A percentile compares a stretch with the other conserved stretches of the same genome.
Evolutionary conservation across 2,113 vertebrate genomes (phyloP).

Genomic region (Oenanthe oenanthe): DNA sequence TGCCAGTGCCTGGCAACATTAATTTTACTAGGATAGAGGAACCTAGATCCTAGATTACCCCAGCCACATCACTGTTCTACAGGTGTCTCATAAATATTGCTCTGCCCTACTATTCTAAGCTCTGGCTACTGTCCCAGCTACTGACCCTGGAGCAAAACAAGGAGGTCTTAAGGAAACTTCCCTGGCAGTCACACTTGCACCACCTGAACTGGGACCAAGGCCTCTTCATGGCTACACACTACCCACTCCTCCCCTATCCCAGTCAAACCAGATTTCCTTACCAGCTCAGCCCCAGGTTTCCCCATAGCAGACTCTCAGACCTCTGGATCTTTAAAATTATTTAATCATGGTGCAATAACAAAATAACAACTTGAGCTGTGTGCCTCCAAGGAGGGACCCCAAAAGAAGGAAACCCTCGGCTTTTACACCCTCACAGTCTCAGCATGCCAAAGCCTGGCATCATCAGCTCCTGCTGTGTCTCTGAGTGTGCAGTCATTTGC

Average conservation of each 20-base stretch:
- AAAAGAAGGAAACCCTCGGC: rapidly evolving
- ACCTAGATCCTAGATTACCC: neutral
- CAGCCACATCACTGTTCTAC: neutral
- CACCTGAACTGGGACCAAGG: neutral
- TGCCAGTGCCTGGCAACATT: neutral
- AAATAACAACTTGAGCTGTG: neutral
- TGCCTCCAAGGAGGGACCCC: neutral
- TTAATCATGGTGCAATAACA: neutral
- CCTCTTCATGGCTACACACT: neutral
- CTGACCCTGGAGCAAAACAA: neutral
- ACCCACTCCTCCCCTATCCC: too few relatives aligned
- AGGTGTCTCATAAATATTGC: neutral
- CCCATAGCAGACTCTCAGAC: neutral
- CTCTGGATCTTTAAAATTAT: neutral
- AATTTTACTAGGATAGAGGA: neutral
- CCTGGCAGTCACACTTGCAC: neutral
- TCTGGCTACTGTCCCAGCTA: neutral
- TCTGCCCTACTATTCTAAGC: neutral
- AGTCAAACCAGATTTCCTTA: neutral
- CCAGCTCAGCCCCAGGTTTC: neutral
- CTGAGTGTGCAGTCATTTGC: neutral
- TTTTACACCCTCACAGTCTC: neutral
- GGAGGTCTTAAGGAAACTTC: neutral
- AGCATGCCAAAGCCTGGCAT: neutral
- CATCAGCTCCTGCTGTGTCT: neutral